These are phyloP conservation scores for Atta texana DNA, from an alignment of 1,140 invertebrate genomes.

Conservation along the genomic window DNA sequence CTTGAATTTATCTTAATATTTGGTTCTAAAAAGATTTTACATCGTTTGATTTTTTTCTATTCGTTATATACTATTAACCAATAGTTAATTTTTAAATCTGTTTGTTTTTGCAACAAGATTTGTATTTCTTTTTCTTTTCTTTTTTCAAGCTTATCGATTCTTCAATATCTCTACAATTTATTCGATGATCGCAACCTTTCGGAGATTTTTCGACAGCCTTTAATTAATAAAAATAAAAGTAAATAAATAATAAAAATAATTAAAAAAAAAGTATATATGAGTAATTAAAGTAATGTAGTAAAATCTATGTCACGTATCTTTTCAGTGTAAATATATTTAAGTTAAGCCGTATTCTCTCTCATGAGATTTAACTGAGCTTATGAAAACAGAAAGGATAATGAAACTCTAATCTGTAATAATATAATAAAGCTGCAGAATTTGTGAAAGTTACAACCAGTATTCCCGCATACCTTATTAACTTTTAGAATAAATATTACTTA, in stretches of 20 bases:
- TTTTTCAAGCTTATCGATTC: not conserved
- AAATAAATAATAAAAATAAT: not conserved
- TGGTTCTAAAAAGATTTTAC: not conserved
- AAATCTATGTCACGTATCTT: not conserved
- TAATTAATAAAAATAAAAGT: not conserved
- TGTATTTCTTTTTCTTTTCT: not conserved
- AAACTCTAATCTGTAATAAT: conserved; percentile 15
- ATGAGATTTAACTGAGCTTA: conserved; percentile 32
- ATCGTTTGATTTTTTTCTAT: not conserved
- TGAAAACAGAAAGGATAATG: conserved; percentile 13
- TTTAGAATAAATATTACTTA: conserved; percentile 1
- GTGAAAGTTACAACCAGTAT: conserved; percentile 2
- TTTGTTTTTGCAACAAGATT: not conserved
- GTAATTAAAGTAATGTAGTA: not conserved
- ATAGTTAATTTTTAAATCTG: not conserved
- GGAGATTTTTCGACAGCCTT: conserved; percentile 6
- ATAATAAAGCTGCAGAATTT: conserved; percentile 21
- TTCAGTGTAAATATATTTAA: conserved; percentile 4
- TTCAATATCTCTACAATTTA: not conserved
- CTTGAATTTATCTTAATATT: not conserved
- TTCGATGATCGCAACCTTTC: not conserved
- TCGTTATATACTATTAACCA: not conserved
- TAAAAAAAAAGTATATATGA: not conserved
- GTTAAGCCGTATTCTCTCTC: conserved; percentile 25
- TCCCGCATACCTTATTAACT: not conserved